Conservation (phyloP, 2,113 vertebrate genomes). For the Kryptolebias marmoratus region DNA sequence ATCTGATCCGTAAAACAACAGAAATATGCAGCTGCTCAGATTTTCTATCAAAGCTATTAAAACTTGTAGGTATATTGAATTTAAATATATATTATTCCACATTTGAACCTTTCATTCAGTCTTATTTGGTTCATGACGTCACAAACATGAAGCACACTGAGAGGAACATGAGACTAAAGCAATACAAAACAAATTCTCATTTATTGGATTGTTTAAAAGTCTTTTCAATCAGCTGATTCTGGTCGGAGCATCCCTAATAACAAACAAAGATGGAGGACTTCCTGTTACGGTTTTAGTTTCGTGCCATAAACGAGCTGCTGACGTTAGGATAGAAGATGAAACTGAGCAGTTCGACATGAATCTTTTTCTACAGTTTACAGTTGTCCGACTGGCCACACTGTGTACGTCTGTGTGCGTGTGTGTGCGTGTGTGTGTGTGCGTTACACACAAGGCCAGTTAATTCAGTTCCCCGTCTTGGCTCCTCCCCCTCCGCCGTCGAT, state of each 20-base stretch:
- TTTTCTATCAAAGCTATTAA: not conserved
- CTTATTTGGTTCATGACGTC: no score
- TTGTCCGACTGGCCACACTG: conserved; percentile 76
- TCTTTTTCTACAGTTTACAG: conserved; percentile 78
- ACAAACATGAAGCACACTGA: no score
- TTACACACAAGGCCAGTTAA: conserved; percentile 71
- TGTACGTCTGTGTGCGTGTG: conserved; percentile 60
- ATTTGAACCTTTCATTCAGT: no score
- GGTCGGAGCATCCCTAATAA: conserved; percentile 57
- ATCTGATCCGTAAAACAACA: not conserved
- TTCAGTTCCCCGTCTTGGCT: conserved; percentile 45
- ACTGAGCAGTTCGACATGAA: conserved; percentile 71
- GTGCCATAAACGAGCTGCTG: conserved; percentile 68
- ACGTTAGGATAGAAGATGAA: conserved; percentile 46
- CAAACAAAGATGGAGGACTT: not conserved
- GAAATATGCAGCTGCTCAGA: not conserved
- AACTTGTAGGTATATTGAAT: not conserved
- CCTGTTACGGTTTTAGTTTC: conserved; percentile 43
- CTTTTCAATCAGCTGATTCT: conserved; percentile 10
- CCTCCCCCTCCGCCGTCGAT: not conserved
- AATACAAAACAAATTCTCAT: no score
- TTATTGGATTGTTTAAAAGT: no score
- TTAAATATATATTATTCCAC: no score
- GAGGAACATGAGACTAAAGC: not conserved
- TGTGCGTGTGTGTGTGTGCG: conserved; percentile 55